Evolutionary conservation across 2,888 invertebrate species (phyloP).

Genomic region (Lepetodrilus schrolli): DNA sequence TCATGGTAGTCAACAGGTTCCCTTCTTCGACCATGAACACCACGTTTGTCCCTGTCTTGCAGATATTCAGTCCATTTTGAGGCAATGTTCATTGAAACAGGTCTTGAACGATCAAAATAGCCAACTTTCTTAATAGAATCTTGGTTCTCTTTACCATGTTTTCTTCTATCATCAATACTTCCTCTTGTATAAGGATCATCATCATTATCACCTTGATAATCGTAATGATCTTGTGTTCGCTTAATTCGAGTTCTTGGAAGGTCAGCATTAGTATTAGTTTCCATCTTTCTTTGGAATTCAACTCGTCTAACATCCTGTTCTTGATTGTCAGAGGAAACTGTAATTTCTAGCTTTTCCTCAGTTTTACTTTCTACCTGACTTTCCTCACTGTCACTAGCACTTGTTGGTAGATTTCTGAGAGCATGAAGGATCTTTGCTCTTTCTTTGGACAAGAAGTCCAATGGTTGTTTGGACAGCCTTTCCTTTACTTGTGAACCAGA

Average conservation of each 20-base stretch:
- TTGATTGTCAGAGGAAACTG: background rate
- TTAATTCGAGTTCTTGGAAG: no score
- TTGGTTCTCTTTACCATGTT: background rate
- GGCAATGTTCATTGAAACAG: no score
- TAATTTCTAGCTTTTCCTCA: background rate
- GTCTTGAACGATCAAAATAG: no score
- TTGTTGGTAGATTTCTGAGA: background rate
- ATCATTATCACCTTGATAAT: no score
- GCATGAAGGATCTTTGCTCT: constrained; percentile 23
- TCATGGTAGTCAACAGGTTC: background rate
- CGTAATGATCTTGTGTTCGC: no score
- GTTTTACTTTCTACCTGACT: background rate
- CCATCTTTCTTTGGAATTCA: background rate
- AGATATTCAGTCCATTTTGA: no score
- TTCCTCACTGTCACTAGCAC: constrained; percentile 10
- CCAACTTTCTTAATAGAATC: no score
- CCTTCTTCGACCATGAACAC: no score
- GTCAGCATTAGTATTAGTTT: no score
- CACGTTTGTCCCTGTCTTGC: no score
- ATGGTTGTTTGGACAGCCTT: background rate
- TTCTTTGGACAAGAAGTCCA: constrained; percentile 1
- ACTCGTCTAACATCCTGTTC: background rate
- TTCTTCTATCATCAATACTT: no score
- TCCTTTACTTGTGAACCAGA: background rate
- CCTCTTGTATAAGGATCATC: no score